Percentiles rank a stretch among this genome's conserved stretches.
Evolutionary conservation across 1,140 invertebrate species (phyloP).

Genomic region (Zaprionus vittiger): DNA sequence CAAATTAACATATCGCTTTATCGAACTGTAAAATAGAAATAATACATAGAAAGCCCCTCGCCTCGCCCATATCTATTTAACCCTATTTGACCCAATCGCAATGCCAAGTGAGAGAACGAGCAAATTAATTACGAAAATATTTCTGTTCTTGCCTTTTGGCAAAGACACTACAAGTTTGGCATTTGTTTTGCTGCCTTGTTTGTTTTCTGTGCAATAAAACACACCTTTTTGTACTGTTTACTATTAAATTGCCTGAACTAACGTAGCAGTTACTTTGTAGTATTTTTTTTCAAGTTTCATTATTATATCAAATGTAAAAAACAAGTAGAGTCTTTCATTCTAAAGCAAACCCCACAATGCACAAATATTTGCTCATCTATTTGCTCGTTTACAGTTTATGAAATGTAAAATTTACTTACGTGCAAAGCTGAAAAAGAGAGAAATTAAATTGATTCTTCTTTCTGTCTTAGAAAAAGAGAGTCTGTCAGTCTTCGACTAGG

Average conservation of each 20-base stretch:
- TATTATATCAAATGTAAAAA: not conserved
- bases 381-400: constrained; percentile 36
- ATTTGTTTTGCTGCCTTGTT: not conserved
- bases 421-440: constrained; percentile 54
- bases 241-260: too few species aligned
- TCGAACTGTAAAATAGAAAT: not conserved
- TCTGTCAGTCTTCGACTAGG: too few species aligned
- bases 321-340: not conserved
- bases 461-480: too few species aligned
- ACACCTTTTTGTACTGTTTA: too few species aligned
- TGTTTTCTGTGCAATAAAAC: too few species aligned
- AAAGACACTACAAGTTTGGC: not conserved
- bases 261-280: too few species aligned
- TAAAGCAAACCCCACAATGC: constrained; percentile 51
- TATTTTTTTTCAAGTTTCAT: not conserved
- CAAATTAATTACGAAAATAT: not conserved
- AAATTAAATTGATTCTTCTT: not conserved
- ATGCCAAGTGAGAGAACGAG: not conserved
- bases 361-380: constrained; percentile 66
- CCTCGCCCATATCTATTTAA: not conserved
- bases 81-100: not conserved
- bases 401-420: constrained; percentile 61
- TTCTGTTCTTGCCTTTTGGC: not conserved
- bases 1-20: constrained; percentile 6
- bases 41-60: not conserved